phyloP scores from a whole-genome alignment of 2,888 invertebrate genomes.

The Machimus rusticus region DNA sequence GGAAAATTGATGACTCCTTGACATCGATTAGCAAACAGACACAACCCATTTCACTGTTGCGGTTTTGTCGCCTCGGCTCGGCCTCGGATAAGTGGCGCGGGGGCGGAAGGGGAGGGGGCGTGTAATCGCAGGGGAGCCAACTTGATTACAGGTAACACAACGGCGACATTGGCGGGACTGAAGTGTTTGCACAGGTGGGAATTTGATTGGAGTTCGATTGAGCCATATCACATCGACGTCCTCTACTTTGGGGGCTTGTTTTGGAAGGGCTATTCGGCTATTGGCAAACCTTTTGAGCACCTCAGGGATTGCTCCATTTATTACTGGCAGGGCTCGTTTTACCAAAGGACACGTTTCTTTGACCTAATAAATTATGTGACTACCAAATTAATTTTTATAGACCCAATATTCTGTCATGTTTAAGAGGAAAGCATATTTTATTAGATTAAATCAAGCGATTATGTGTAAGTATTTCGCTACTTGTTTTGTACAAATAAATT shows the following conservation, averaged over 20 bases:
- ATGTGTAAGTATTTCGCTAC: too few relatives aligned
- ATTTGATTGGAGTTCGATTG: neutral
- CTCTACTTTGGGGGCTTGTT: neutral
- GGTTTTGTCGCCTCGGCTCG: neutral
- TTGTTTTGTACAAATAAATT: too few relatives aligned
- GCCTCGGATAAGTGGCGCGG: neutral
- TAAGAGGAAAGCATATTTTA: too few relatives aligned
- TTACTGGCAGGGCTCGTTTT: neutral
- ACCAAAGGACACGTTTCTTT: neutral
- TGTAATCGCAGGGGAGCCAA: neutral
- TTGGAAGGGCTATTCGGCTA: neutral
- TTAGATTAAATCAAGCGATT: too few relatives aligned
- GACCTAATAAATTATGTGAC: neutral
- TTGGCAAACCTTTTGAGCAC: neutral
- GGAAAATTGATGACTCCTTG: constrained; percentile 20
- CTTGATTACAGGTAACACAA: neutral
- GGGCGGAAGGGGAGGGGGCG: neutral
- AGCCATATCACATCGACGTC: neutral
- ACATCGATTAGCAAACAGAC: constrained; percentile 1
- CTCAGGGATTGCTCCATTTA: neutral
- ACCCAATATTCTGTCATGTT: neutral
- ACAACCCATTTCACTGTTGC: neutral
- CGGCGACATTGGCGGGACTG: neutral
- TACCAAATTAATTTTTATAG: neutral
- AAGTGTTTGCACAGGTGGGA: neutral